Conservation (phyloP, 2,888 invertebrate genomes). For the Chirona hameri region DNA sequence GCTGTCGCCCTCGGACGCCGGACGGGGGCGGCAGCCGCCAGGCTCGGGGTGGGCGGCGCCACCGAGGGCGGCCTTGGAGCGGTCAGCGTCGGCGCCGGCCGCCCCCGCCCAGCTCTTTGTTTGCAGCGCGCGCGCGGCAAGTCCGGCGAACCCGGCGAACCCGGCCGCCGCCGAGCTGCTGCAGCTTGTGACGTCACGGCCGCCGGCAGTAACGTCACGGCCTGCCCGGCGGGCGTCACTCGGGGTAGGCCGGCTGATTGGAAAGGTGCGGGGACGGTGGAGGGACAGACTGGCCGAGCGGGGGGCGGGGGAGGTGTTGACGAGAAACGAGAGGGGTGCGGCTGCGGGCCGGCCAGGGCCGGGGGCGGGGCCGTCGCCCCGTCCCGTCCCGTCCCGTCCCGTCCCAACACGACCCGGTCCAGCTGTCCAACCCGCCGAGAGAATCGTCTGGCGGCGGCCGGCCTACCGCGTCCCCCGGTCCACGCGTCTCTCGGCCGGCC, state of each 20-base stretch:
- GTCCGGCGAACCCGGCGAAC: conserved; percentile 7
- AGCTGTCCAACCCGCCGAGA: neutral
- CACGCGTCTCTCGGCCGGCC: neutral
- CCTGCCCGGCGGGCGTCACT: neutral
- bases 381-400: too few species aligned
- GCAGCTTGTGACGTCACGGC: conserved; percentile 10
- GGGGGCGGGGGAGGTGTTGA: neutral
- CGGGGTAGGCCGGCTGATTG: neutral
- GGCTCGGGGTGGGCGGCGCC: neutral
- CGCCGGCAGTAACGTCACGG: neutral
- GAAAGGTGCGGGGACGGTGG: neutral
- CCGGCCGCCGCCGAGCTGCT: neutral
- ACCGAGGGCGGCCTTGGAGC: neutral
- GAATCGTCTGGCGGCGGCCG: neutral
- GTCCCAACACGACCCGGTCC: neutral
- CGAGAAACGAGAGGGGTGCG: neutral
- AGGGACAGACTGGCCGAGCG: neutral
- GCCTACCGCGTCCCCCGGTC: neutral
- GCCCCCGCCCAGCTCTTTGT: conserved; percentile 1
- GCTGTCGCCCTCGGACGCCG: neutral
- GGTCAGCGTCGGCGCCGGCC: neutral
- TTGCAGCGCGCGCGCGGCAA: neutral
- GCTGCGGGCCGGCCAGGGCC: neutral
- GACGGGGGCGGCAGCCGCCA: neutral
- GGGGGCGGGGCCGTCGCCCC: too few species aligned